phyloP scores from a whole-genome alignment of 2,113 vertebrate species.

The Stigmatopora nigra region DNA sequence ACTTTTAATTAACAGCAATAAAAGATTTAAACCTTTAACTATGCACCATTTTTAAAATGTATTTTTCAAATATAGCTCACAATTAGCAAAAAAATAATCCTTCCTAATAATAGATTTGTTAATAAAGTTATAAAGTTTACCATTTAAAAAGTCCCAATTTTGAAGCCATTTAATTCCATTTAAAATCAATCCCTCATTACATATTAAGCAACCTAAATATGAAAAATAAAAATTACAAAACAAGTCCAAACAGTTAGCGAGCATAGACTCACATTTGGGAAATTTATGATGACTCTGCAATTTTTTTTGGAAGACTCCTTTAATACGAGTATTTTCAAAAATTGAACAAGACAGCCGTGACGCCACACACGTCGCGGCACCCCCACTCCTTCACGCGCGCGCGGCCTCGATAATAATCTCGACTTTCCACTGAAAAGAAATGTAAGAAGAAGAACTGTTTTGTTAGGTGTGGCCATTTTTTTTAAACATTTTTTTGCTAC shows the following conservation, averaged over 20 bases:
- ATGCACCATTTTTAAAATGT: too few relatives aligned
- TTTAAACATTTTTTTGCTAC: too few relatives aligned
- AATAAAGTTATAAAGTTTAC: too few relatives aligned
- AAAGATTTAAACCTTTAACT: too few relatives aligned
- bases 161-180: too few relatives aligned
- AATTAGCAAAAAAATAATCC: too few relatives aligned
- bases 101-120: too few relatives aligned
- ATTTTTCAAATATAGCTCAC: too few relatives aligned
- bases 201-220: neutral
- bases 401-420: slow-evolving; percentile 5
- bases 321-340: neutral
- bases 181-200: too few relatives aligned
- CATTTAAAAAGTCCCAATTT: too few relatives aligned
- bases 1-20: too few relatives aligned
- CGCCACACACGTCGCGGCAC: slow-evolving; percentile 53
- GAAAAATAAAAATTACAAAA: neutral
- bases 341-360: slow-evolving; percentile 54
- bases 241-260: neutral
- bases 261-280: neutral
- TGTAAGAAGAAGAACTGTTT: slow-evolving; percentile 29
- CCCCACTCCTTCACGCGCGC: slow-evolving; percentile 8
- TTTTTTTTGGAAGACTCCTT: neutral
- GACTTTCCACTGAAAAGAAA: slow-evolving; percentile 24
- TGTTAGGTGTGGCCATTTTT: slow-evolving; percentile 14
- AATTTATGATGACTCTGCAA: neutral